Base-by-base conservation (phyloP, 2,113 vertebrate species). In the Onychostruthus taczanowskii region DNA sequence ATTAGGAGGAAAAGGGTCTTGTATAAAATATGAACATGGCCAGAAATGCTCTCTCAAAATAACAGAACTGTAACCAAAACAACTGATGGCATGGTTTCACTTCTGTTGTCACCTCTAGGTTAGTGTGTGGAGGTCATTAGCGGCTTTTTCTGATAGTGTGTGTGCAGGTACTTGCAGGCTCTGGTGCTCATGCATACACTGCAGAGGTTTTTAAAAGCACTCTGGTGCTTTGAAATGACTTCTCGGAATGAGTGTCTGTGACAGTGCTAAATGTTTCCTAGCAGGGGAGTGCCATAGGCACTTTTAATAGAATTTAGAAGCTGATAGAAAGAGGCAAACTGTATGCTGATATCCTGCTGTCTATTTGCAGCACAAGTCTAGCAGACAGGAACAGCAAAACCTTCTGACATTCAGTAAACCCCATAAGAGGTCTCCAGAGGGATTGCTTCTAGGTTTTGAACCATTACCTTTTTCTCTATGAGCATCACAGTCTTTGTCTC, bases 251-350 rank as follows among this genome's bases (percentile, higher is more conserved):
- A 94, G 67, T 68, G 69, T 84, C 94, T 92, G 73, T 52, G 56
- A 56, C 94, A 91, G 92, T 67, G 80, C 90, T 83, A 84, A 92
- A 89, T 37, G 87, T 82, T 96, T 93, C 93, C 94, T 96, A 96
- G 89, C 89, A 96, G 84, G 92, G 75, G 81, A 90, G 55, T 68
- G 94, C 88, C 90, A 91, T 69, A 50, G 84, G 93, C 92, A 91
- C 74, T 87, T 97, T 87, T 79, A 91, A 76, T 94, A 88, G 67
- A 85, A 93, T 96, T 92, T 89, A 66, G 91, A 52, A 81, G 75
- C 86, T 89, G 89, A 94, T 92, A 44, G 86, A 88, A 91, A 69
- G 86, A 92, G 63, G 68, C 86, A 82, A 76, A 79, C 24, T 69
- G 22, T 75, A 50, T 82, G 91, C 74, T 86, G 77, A 89, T 82